phyloP scores from a whole-genome alignment of 2,797 vertebrate species.

The Rousettus madagascariensis region DNA sequence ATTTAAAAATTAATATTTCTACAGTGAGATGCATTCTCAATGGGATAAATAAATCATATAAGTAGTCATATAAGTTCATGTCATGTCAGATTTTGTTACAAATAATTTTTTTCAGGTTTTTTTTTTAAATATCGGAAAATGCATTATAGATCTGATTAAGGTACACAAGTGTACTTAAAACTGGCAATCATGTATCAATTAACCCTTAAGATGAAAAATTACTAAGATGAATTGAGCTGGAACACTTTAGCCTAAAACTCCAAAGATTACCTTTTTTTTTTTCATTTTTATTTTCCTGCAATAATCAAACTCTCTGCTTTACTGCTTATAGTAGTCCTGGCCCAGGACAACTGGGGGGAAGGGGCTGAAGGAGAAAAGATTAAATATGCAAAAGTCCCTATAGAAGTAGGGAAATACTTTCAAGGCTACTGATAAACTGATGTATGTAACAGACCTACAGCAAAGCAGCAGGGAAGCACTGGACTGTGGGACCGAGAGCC shows the following conservation, averaged over 20 bases:
- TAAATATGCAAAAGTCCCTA: neutral
- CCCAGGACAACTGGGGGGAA: neutral
- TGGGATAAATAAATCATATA: constrained; percentile 2
- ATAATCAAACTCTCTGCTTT: constrained; percentile 28
- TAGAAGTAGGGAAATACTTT: neutral
- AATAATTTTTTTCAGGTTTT: constrained; percentile 21
- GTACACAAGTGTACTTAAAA: neutral
- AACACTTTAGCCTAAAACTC: constrained; percentile 1
- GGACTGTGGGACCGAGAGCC: neutral
- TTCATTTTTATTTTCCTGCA: neutral
- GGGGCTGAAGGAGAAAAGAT: neutral
- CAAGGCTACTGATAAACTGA: neutral
- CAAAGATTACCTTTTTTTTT: neutral
- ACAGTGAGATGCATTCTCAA: neutral
- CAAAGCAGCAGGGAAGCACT: neutral
- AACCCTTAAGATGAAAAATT: neutral
- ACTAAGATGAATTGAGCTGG: neutral
- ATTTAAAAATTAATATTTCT: constrained; percentile 15
- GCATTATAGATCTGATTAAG: neutral
- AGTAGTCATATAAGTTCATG: neutral
- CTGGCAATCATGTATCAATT: neutral
- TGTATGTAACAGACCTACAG: neutral
- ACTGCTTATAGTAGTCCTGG: neutral
- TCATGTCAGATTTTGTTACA: neutral
- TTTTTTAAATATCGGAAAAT: neutral